Evolutionary conservation across 2,113 vertebrate species (phyloP).

Genomic region (Phainopepla nitens): DNA sequence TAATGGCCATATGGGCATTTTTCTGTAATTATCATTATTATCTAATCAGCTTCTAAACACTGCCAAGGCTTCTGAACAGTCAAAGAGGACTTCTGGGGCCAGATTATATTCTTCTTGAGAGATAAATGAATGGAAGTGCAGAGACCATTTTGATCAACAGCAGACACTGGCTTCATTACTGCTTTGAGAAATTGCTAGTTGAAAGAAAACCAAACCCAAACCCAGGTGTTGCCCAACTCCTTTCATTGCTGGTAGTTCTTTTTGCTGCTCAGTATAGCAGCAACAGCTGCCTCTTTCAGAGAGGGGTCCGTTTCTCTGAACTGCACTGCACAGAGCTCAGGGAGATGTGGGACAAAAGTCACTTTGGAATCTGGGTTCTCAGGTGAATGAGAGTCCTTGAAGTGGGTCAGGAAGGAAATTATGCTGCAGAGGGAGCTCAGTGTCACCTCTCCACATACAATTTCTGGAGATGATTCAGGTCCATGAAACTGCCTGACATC

Average conservation of each 20-base stretch:
- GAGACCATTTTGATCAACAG: background rate
- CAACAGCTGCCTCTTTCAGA: background rate
- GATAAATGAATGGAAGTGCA: background rate
- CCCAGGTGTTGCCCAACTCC: background rate
- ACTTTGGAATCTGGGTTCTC: background rate
- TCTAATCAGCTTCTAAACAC: background rate
- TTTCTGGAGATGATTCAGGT: background rate
- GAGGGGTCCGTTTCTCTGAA: background rate
- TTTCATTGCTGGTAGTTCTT: background rate
- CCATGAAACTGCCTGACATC: conserved; percentile 23
- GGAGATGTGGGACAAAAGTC: rapidly evolving
- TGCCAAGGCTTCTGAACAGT: background rate
- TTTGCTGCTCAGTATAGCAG: background rate
- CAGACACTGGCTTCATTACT: background rate
- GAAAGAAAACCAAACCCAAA: background rate
- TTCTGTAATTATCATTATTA: conserved; percentile 49
- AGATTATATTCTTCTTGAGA: background rate
- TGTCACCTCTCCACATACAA: background rate
- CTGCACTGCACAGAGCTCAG: background rate
- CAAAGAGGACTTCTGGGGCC: background rate
- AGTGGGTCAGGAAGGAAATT: background rate
- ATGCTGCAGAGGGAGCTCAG: background rate
- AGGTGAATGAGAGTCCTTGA: background rate
- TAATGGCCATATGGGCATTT: background rate
- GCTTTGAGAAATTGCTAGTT: background rate